phyloP scores from a whole-genome alignment of 2,113 vertebrate genomes.

The Mellivora capensis region DNA sequence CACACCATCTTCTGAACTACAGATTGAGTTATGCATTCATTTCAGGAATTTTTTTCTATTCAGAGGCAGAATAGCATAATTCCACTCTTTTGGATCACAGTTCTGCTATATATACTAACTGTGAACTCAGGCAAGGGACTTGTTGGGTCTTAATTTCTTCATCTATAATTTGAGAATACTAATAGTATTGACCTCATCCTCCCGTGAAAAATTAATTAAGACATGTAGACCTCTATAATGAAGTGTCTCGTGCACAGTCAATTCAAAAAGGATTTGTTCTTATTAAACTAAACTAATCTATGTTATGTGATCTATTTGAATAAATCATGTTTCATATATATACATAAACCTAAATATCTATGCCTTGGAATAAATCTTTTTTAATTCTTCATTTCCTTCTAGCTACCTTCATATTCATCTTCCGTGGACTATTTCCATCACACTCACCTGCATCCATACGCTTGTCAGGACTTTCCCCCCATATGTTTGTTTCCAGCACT shows the following conservation, averaged over 20 bases:
- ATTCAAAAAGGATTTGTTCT: background rate
- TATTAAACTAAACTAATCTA: background rate
- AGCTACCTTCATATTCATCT: background rate
- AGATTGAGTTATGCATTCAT: background rate
- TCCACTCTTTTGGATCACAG: background rate
- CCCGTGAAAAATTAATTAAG: conserved; percentile 4
- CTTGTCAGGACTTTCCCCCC: background rate
- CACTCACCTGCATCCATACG: background rate
- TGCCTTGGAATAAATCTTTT: background rate
- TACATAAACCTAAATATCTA: background rate
- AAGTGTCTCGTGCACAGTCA: background rate
- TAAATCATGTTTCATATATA: background rate
- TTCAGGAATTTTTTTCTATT: background rate
- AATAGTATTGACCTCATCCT: background rate
- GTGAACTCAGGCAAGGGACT: background rate
- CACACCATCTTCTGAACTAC: background rate
- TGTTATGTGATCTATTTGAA: background rate
- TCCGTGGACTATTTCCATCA: background rate
- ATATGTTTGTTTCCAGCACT: background rate
- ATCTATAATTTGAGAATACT: background rate
- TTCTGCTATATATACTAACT: background rate
- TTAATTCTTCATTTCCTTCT: background rate
- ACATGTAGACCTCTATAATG: background rate
- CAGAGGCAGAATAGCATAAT: background rate
- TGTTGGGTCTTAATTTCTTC: background rate